Evolutionary conservation across 2,797 vertebrate genomes (phyloP).

Genomic region (Phaenicophaeus curvirostris): DNA sequence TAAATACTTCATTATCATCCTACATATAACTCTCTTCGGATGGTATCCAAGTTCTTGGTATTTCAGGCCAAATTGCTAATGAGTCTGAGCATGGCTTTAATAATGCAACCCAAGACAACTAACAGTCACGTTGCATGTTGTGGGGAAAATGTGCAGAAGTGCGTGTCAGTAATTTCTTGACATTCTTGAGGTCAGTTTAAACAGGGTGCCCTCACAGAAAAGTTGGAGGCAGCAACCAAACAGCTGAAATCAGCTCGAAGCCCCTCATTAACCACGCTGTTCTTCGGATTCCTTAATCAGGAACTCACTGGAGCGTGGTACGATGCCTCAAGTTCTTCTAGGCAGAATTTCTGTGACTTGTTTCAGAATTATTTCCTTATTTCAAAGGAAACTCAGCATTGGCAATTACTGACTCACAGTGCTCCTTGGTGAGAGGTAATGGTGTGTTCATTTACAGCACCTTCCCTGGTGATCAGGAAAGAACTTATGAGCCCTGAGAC

Average conservation of each 20-base stretch:
- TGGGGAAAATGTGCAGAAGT: neutral
- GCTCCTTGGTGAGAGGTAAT: neutral
- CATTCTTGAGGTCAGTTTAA: neutral
- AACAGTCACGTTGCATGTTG: neutral
- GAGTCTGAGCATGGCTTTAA: neutral
- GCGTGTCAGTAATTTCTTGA: accelerated
- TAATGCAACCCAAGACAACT: neutral
- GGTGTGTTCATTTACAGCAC: neutral
- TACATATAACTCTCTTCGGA: neutral
- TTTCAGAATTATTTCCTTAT: neutral
- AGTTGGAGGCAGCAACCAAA: neutral
- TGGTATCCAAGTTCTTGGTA: neutral
- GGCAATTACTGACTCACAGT: neutral
- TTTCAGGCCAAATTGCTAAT: neutral
- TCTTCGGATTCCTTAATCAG: neutral
- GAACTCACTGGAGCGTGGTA: neutral
- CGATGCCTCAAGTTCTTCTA: neutral
- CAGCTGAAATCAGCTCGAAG: neutral
- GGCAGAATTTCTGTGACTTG: neutral
- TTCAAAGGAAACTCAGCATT: neutral
- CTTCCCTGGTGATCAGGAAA: neutral
- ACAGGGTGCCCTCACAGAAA: neutral
- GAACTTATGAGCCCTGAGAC: neutral
- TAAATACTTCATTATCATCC: neutral
- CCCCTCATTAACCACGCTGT: neutral